Percentiles rank a stretch among this genome's conserved stretches.
Conservation (phyloP, 2,888 invertebrate species). For the Chaitophorus viminalis region DNA sequence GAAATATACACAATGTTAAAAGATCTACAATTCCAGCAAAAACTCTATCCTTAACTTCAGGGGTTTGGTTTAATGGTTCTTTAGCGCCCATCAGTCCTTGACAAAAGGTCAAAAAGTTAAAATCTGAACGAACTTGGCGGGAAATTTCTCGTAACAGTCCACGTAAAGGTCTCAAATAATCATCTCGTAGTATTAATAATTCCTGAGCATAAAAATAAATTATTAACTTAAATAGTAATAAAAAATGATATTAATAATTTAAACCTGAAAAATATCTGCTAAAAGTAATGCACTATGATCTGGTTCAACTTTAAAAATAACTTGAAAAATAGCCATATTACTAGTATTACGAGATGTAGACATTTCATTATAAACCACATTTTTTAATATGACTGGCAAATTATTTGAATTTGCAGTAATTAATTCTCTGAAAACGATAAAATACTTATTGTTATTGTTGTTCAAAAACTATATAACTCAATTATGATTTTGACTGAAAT, state of each 20-base stretch:
- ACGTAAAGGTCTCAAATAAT: constrained; percentile 87
- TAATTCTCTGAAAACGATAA: constrained; percentile 77
- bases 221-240: neutral
- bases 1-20: constrained; percentile 83
- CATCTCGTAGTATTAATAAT: constrained; percentile 85
- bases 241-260: constrained; percentile 62
- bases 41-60: constrained; percentile 83
- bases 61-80: constrained; percentile 72
- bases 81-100: constrained; percentile 72
- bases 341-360: constrained; percentile 92
- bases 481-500: neutral
- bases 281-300: constrained; percentile 84
- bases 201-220: constrained; percentile 71
- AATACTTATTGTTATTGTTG: neutral
- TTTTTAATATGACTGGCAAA: constrained; percentile 84
- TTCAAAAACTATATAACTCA: neutral
- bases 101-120: constrained; percentile 82
- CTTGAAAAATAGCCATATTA: constrained; percentile 91
- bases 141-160: constrained; percentile 89
- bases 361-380: constrained; percentile 94
- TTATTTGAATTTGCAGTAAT: constrained; percentile 86
- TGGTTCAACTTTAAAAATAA: constrained; percentile 86
- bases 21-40: constrained; percentile 87
- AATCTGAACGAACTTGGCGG: constrained; percentile 82
- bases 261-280: constrained; percentile 81